Base-by-base conservation (phyloP, 2,113 vertebrate genomes). In the Phrynocephalus versicolor region DNA sequence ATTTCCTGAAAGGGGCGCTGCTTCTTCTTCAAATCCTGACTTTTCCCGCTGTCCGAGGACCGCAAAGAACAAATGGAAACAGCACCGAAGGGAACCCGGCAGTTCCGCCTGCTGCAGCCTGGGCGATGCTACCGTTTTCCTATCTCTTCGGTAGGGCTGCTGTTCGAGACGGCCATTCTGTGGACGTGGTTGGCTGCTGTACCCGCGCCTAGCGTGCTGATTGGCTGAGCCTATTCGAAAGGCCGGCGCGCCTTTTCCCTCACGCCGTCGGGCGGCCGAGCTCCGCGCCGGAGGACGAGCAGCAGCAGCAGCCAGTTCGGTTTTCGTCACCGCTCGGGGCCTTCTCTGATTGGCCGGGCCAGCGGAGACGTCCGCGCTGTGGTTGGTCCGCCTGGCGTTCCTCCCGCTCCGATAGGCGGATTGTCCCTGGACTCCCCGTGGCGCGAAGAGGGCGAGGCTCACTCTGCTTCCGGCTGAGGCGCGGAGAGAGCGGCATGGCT, bases 151-250 rank as follows among this genome's bases (percentile, higher is more conserved):
- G 19, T 57, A 12, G 5, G 25, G 8, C 51, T 13, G 23, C 41
- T 13, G 16, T 57, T 58, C n/a, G 37, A 21, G 3, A 80, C 30
- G 64, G 14, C 25, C 37, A 18, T 30, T 12, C 55, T 14, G 57
- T 25, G 23, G 10, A 79, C 55, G 35, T 25, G n/a, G 80, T 81
- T 86, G 84, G 84, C 6, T 13, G n/a, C 58, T 21, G 14, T 27
- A 21, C 37, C 62, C n/a, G 10, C 2, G 33, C 25, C 39, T 23
- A 15, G 25, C 23, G n/a, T 2, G 0, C 39, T 71, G 78, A 65
- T 86, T 86, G 84, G 84, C 21, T 33, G 15, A n/a, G 39, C 10
- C 8, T 3, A 55, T 86, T 81, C 78, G 69, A 79, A 85, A 6
- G 30, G 23, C 5, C 13, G 21, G 69, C 78, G 70, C 69, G 75